A percentile compares a stretch with the other conserved stretches of the same genome.
These are phyloP conservation scores for Mycalesis mineus DNA, from an alignment of 2,888 invertebrate genomes.

Conservation along the genomic window DNA sequence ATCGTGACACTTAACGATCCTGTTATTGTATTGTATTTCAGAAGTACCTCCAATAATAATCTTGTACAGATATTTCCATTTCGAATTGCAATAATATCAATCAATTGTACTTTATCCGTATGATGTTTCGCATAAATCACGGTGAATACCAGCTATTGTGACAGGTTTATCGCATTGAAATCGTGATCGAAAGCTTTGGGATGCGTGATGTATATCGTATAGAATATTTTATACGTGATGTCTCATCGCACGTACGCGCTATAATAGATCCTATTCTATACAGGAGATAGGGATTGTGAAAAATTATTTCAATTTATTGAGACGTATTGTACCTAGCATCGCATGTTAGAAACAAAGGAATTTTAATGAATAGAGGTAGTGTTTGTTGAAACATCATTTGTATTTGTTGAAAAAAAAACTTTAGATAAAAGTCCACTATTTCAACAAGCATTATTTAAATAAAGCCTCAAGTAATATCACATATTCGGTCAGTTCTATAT, in stretches of 20 bases:
- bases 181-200: conserved; percentile 45
- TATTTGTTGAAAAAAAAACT: too few species aligned
- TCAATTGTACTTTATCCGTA: conserved; percentile 24
- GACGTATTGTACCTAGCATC: not conserved
- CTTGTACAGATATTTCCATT: not conserved
- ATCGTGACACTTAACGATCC: too few species aligned
- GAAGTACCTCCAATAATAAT: not conserved
- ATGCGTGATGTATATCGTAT: conserved; percentile 55
- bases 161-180: conserved; percentile 48
- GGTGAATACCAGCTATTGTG: conserved; percentile 35
- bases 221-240: conserved; percentile 69
- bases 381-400: too few species aligned
- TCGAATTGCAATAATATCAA: conserved; percentile 18
- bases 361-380: too few species aligned
- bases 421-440: too few species aligned
- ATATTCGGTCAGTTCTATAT: too few species aligned
- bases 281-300: conserved; percentile 44
- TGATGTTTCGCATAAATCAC: conserved; percentile 37
- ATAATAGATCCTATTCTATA: not conserved
- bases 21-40: not conserved
- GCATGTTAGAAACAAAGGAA: too few species aligned
- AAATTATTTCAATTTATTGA: not conserved
- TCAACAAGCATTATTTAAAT: too few species aligned
- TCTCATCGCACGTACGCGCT: conserved; percentile 70
- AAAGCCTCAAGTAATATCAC: too few species aligned